Conservation (phyloP, 2,113 vertebrate genomes). For the Oryzias melastigma region DNA sequence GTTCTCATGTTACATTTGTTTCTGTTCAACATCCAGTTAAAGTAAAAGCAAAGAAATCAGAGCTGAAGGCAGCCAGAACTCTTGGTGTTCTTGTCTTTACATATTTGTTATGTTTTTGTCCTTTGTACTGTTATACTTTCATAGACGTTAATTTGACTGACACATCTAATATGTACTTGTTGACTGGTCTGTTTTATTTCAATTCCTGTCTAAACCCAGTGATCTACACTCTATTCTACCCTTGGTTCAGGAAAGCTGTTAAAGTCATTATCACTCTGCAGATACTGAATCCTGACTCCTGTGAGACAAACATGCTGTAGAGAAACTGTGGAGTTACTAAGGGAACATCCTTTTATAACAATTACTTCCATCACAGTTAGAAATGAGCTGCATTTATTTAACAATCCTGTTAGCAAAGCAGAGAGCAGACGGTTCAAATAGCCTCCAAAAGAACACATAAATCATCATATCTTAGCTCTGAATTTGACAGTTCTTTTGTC, state of each 20-base stretch:
- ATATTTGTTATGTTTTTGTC: constrained; percentile 20
- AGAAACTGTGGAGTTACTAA: not conserved
- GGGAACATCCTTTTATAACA: not conserved
- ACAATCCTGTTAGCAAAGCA: not conserved
- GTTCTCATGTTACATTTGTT: not conserved
- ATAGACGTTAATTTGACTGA: not conserved
- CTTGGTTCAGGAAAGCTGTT: constrained; percentile 44
- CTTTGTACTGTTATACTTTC: not conserved
- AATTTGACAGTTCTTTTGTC: too few species aligned
- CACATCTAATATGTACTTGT: too few species aligned
- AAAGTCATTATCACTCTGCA: constrained; percentile 46
- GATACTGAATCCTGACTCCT: constrained; percentile 14
- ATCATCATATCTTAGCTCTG: too few species aligned
- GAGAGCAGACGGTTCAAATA: too few species aligned
- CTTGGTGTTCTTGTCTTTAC: constrained; percentile 13
- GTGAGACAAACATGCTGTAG: constrained; percentile 16
- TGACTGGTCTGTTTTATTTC: not conserved
- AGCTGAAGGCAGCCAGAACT: constrained; percentile 42
- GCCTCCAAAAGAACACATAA: too few species aligned
- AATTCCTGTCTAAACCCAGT: constrained; percentile 44
- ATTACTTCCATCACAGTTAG: not conserved
- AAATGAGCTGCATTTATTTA: not conserved
- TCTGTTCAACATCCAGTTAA: not conserved
- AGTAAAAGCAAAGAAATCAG: not conserved
- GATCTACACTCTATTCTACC: constrained; percentile 47